Evolutionary conservation across 2,888 invertebrate genomes (phyloP), one percentile per base, ranked within the genome.

Genomic region (Sinopyrophorus schimmeli): DNA sequence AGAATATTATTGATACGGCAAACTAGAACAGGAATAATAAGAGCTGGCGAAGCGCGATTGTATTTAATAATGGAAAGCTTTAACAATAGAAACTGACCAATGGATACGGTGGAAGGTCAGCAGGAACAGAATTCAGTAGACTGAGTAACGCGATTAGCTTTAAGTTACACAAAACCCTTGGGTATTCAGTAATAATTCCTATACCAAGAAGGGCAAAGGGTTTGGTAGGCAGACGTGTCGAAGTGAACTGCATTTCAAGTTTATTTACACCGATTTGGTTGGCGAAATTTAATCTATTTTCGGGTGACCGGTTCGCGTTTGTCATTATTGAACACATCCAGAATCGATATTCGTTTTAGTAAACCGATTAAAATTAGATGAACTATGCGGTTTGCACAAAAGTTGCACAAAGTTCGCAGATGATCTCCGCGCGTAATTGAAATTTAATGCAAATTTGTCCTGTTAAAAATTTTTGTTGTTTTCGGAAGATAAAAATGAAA

Each of bases 111-210:
- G 24, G 20, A 23, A 52, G 48, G 55, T 48, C 52, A 52, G 35
- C 30, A 27, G 47, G 21, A 39, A 40, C 35, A 42, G 42, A 35
- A 37, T 43, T 51, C 50, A 43, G 43, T 47, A 52, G 52, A 55
- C 55, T 52, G 48, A 30, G 30, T 55, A 48, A 55, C 46, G 21
- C 42, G 52, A 55, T 55, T 55, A 55, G 52, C 48, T 38, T 48
- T 42, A 46, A 55, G 44, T 55, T 55, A 55, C 48, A 44, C 34
- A 48, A 27, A 55, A 38, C 38, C 47, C 47, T 40, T 34, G 47
- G 42, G 47, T 37, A 50, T 47, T 47, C 47, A 26, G 38, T 39
- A 52, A 54, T 51, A 54, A 54, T 47, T 47, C 37, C 17, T 53
- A 38, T 40, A 26, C 43, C 34, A 47, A 40, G 35, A 16, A 41